These are phyloP conservation scores for Scaptomyza parva DNA, from an alignment of 2,888 invertebrate species.

Conservation along the genomic window DNA sequence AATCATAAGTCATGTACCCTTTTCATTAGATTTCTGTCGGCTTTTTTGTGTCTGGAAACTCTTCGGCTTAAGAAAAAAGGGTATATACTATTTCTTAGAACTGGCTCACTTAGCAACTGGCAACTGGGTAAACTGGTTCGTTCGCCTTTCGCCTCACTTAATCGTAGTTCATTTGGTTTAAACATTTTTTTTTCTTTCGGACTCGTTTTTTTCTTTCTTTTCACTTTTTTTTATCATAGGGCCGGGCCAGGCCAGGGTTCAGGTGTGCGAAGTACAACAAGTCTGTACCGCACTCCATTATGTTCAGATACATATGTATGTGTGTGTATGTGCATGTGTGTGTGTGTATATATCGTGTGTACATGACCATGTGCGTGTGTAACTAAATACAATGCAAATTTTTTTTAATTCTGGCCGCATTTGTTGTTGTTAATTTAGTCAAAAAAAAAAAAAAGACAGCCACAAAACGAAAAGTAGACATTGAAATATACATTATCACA, in stretches of 20 bases:
- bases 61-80: no score
- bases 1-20: no score
- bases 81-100: conserved; percentile 8
- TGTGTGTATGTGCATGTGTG: neutral
- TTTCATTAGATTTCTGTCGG: no score
- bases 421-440: conserved; percentile 48
- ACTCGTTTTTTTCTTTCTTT: neutral
- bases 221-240: neutral
- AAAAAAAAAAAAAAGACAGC: conserved; percentile 46
- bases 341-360: neutral
- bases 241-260: conserved; percentile 1
- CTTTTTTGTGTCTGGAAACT: no score
- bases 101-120: conserved; percentile 3
- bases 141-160: no score
- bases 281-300: neutral
- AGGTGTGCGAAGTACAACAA: conserved; percentile 39
- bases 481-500: conserved; percentile 56
- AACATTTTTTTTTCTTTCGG: neutral
- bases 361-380: conserved; percentile 68
- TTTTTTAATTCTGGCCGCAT: conserved; percentile 37
- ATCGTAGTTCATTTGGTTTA: no score
- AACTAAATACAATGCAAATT: conserved; percentile 80
- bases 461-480: conserved; percentile 24
- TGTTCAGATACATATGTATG: conserved; percentile 14
- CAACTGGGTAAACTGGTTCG: conserved; percentile 18